These are phyloP conservation scores for Tragelaphus scriptus DNA, from an alignment of 2,113 vertebrate species.

Conservation along the genomic window DNA sequence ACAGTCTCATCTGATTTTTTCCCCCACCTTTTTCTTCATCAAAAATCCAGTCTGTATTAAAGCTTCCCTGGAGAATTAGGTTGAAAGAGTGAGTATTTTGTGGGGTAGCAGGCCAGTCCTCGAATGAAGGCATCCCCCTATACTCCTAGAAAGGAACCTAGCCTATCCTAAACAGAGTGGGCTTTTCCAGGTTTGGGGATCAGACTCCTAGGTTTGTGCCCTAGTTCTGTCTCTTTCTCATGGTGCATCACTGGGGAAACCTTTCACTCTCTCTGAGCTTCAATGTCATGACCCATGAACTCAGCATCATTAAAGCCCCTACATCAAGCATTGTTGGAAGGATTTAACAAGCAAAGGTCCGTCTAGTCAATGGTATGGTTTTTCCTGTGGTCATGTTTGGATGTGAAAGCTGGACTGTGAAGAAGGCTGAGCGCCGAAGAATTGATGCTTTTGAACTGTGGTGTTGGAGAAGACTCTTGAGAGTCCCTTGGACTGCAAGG, in stretches of 20 bases:
- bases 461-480: too few species aligned
- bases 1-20: neutral
- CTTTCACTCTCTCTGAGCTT: neutral
- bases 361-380: too few species aligned
- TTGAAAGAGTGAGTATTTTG: neutral
- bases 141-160: neutral
- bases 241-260: too few species aligned
- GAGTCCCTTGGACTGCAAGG: too few species aligned
- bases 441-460: too few species aligned
- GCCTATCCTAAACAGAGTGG: neutral
- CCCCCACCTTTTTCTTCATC: neutral
- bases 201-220: neutral
- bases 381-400: too few species aligned
- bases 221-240: neutral
- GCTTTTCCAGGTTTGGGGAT: neutral
- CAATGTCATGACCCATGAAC: neutral
- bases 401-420: too few species aligned
- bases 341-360: neutral
- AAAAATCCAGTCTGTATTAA: neutral
- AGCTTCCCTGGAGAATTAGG: neutral
- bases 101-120: neutral
- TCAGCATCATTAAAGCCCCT: neutral
- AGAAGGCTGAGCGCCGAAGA: too few species aligned
- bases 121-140: neutral
- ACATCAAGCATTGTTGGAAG: fast-evolving